Percentiles rank a stretch among this genome's conserved stretches.
phyloP scores from a whole-genome alignment of 37 sponge, comb jelly and placozoan genomes.

The Geodia barretti region DNA sequence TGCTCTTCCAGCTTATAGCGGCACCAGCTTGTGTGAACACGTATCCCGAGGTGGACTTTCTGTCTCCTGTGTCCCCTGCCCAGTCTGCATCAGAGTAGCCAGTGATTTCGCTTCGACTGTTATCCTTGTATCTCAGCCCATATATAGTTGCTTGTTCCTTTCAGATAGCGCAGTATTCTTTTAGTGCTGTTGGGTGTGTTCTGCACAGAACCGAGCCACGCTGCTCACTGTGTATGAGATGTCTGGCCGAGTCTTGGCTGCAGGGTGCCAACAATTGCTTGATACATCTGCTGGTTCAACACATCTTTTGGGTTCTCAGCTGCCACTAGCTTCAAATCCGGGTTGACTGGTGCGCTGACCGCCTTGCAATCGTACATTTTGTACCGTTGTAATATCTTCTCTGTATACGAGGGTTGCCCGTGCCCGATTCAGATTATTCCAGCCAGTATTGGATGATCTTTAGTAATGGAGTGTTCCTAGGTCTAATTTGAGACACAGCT shows the following conservation, averaged over 20 bases:
- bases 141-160: conserved; percentile 16
- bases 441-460: too few species aligned
- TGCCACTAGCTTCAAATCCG: conserved; percentile 13
- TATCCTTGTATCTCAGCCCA: too few species aligned
- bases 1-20: conserved; percentile 37
- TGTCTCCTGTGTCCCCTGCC: conserved; percentile 20
- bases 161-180: conserved; percentile 41
- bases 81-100: conserved; percentile 29
- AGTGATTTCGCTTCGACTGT: not conserved
- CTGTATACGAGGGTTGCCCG: conserved; percentile 41
- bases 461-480: conserved; percentile 35
- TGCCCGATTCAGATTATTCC: too few species aligned
- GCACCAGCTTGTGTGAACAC: conserved; percentile 20
- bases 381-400: conserved; percentile 24
- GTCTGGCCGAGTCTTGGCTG: conserved; percentile 16
- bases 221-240: conserved; percentile 3
- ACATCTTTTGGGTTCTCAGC: conserved; percentile 1
- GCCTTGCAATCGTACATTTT: conserved; percentile 35
- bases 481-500: conserved; percentile 6
- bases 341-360: conserved; percentile 18
- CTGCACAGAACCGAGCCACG: conserved; percentile 39
- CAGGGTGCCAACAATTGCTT: conserved; percentile 34
- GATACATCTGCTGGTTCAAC: conserved; percentile 27
- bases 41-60: conserved; percentile 35
- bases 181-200: conserved; percentile 41